Evolutionary conservation across 1,140 invertebrate species (phyloP).

Genomic region (Bilobella aurantiaca): DNA sequence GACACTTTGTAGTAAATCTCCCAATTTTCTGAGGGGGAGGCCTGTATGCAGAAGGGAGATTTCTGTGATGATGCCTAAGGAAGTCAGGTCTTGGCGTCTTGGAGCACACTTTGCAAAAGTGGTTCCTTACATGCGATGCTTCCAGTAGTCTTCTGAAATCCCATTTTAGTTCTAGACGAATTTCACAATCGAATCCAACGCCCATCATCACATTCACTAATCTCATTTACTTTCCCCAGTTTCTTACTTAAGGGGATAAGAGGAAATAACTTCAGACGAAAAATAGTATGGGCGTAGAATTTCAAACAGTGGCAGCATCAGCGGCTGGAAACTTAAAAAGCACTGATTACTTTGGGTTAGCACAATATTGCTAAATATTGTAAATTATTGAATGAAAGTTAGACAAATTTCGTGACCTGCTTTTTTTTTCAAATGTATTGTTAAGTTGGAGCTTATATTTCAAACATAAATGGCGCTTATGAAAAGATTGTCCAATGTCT

Average conservation of each 20-base stretch:
- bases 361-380: too few relatives aligned
- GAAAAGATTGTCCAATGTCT: too few relatives aligned
- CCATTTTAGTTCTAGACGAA: background rate
- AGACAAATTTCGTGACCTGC: too few relatives aligned
- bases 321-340: too few relatives aligned
- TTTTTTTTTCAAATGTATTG: too few relatives aligned
- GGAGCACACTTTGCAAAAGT: background rate
- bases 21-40: too few relatives aligned
- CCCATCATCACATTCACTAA: background rate
- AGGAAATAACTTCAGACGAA: background rate
- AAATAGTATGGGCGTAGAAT: too few relatives aligned
- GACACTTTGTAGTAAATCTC: background rate
- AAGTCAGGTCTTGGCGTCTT: background rate
- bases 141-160: background rate
- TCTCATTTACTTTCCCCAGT: background rate
- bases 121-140: background rate
- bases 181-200: background rate
- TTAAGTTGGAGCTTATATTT: too few relatives aligned
- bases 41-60: background rate
- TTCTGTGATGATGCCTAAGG: background rate
- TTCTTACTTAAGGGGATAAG: background rate
- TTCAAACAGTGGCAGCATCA: too few relatives aligned
- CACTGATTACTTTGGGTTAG: too few relatives aligned
- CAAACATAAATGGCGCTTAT: too few relatives aligned
- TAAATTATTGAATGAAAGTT: too few relatives aligned